Evolutionary conservation across 2,113 vertebrate species (phyloP).

Genomic region (Corythornis vintsioides): DNA sequence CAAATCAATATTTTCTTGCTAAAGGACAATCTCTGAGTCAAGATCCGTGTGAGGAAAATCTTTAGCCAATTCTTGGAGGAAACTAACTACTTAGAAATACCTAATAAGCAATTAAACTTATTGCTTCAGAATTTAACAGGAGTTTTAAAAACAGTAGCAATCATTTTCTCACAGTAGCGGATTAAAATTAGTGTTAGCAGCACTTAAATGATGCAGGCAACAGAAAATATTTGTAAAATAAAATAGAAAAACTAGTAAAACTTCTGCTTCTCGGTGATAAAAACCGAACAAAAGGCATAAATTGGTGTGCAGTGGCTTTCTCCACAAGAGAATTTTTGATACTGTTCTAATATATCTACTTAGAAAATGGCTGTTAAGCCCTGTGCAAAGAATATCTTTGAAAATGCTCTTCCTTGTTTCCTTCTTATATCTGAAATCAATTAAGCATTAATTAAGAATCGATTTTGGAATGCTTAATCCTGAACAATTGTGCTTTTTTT

Average conservation of each 20-base stretch:
- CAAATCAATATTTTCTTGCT: slow-evolving; percentile 70
- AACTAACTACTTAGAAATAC: slow-evolving; percentile 53
- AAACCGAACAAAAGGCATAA: slow-evolving; percentile 22
- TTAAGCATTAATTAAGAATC: slow-evolving; percentile 50
- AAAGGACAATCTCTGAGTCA: slow-evolving; percentile 54
- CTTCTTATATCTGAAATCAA: slow-evolving; percentile 41
- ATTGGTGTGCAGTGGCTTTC: background rate
- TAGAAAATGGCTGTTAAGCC: slow-evolving; percentile 40
- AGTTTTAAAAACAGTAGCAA: background rate
- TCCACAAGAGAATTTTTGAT: slow-evolving; percentile 9
- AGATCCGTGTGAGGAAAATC: slow-evolving; percentile 46
- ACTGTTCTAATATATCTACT: slow-evolving; percentile 30
- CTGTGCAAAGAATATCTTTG: background rate
- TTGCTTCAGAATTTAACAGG: slow-evolving; percentile 37
- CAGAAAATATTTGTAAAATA: slow-evolving; percentile 7
- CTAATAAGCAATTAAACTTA: slow-evolving; percentile 62
- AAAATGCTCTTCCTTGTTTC: background rate
- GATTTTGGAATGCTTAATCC: slow-evolving; percentile 18
- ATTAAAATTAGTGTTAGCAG: background rate
- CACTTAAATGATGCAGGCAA: background rate
- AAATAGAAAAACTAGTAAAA: background rate
- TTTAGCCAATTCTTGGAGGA: slow-evolving; percentile 59
- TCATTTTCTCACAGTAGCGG: background rate
- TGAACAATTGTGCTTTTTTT: background rate
- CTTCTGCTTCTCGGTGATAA: background rate